A percentile compares a stretch with the other conserved stretches of the same genome.
These are phyloP conservation scores for Lophius americanus DNA, from an alignment of 2,797 vertebrate genomes.

Conservation along the genomic window DNA sequence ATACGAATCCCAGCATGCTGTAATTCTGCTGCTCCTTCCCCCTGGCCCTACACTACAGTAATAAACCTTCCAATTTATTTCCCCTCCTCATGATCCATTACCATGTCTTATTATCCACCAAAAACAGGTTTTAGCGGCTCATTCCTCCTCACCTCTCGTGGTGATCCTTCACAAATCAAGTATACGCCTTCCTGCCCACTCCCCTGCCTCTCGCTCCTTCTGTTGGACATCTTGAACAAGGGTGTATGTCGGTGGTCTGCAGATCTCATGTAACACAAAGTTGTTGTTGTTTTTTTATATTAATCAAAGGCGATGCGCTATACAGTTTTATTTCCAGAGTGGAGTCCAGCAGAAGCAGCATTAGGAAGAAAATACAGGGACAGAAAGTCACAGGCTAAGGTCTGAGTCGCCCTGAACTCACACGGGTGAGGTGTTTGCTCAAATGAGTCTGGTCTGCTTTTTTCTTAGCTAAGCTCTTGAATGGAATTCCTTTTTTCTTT, in stretches of 20 bases:
- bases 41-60: constrained; percentile 26
- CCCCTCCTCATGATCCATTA: constrained; percentile 66
- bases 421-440: constrained; percentile 35
- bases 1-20: constrained; percentile 32
- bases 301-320: constrained; percentile 30
- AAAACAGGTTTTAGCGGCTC: constrained; percentile 50
- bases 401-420: constrained; percentile 22
- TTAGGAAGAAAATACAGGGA: constrained; percentile 15
- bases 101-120: constrained; percentile 47
- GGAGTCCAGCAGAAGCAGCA: constrained; percentile 21
- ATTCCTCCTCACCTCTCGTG: constrained; percentile 53
- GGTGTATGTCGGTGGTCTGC: neutral
- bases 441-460: constrained; percentile 37
- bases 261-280: constrained; percentile 21
- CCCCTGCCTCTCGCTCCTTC: constrained; percentile 21
- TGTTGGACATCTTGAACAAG: constrained; percentile 36
- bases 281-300: constrained; percentile 20
- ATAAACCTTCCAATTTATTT: constrained; percentile 68
- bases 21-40: constrained; percentile 10
- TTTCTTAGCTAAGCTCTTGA: constrained; percentile 25
- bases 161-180: constrained; percentile 60
- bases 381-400: constrained; percentile 21
- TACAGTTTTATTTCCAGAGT: constrained; percentile 35
- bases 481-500: neutral
- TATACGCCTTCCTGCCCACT: constrained; percentile 51